A percentile compares a stretch with the other conserved stretches of the same genome.
These are phyloP conservation scores for Itoplectis maculator DNA, from an alignment of 2,888 invertebrate genomes.

Conservation along the genomic window DNA sequence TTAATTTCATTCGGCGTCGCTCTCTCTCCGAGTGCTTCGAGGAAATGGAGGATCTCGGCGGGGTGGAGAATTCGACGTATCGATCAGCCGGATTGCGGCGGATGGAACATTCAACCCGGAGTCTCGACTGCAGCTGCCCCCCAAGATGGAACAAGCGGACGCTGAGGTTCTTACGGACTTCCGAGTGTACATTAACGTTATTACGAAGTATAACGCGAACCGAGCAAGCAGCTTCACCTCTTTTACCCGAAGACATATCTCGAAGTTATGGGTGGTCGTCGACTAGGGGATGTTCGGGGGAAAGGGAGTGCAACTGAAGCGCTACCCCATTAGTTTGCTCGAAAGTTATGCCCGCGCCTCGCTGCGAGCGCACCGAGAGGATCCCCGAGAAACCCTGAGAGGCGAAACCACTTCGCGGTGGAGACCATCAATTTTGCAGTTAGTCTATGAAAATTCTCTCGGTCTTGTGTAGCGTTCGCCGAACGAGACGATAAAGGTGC, in stretches of 20 bases:
- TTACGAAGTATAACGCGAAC: background rate
- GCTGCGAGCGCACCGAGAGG: background rate
- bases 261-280: background rate
- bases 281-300: background rate
- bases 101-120: too few relatives aligned
- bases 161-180: too few relatives aligned
- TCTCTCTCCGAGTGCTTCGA: slow-evolving; percentile 25
- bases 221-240: background rate
- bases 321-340: background rate
- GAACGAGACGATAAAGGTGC: background rate
- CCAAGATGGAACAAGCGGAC: background rate
- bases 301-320: background rate
- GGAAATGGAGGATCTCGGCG: slow-evolving; percentile 31
- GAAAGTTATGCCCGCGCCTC: slow-evolving; percentile 2
- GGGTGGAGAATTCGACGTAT: slow-evolving; percentile 32
- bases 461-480: background rate
- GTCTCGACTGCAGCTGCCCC: background rate
- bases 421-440: too few relatives aligned
- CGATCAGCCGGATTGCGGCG: slow-evolving; percentile 5
- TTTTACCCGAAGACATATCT: background rate
- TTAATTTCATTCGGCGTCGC: slow-evolving; percentile 61
- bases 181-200: background rate
- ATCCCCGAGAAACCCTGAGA: too few relatives aligned
- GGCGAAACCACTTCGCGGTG: too few relatives aligned
- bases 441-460: too few relatives aligned